phyloP scores from a whole-genome alignment of 2,797 vertebrate genomes.

The Rhinichthys osculus region DNA sequence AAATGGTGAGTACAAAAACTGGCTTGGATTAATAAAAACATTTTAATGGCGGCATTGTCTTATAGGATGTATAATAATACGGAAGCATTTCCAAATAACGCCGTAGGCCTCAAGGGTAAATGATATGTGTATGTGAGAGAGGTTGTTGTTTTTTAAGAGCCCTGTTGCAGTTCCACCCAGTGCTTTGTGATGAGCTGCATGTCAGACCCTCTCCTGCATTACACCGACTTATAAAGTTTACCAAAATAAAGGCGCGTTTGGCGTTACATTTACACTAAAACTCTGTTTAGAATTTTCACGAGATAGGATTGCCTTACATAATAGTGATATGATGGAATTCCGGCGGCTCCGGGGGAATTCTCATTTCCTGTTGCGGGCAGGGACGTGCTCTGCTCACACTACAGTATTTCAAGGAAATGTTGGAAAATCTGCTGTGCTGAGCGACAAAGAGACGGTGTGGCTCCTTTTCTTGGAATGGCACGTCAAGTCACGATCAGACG shows the following conservation, averaged over 20 bases:
- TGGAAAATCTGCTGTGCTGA: not conserved
- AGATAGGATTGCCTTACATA: not conserved
- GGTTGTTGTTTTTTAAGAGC: conserved; percentile 17
- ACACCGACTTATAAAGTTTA: conserved; percentile 14
- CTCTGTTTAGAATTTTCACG: not conserved
- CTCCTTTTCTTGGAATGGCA: not conserved
- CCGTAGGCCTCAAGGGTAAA: not conserved
- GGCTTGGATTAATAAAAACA: not conserved
- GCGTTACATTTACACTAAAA: not conserved
- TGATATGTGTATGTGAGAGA: not conserved
- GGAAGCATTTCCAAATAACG: not conserved
- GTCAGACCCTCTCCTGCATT: conserved; percentile 34
- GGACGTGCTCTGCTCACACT: not conserved
- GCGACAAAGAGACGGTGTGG: not conserved
- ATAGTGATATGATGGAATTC: conserved; percentile 37
- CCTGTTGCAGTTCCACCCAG: conserved; percentile 60
- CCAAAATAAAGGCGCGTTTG: not conserved
- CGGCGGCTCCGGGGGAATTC: conserved; percentile 26
- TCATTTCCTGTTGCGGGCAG: conserved; percentile 51
- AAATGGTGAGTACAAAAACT: conserved; percentile 67
- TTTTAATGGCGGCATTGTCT: not conserved
- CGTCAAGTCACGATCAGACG: not conserved
- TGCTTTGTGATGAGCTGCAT: conserved; percentile 65
- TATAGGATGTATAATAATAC: not conserved
- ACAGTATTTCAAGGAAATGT: not conserved